phyloP scores from a whole-genome alignment of 1,140 invertebrate genomes.

The Heliconius eleuchia region DNA sequence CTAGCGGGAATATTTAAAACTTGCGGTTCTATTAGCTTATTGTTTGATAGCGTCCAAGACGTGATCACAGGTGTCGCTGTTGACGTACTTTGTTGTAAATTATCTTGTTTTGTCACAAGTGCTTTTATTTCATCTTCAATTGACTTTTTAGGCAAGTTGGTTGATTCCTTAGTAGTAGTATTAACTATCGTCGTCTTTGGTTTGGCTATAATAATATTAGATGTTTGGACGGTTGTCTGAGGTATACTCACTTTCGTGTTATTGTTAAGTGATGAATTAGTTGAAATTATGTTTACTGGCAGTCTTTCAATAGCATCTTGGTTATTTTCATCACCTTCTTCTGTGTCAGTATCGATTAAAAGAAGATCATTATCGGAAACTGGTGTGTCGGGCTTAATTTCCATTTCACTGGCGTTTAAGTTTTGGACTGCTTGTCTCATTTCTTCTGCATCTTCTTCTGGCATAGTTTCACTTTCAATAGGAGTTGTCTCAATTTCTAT shows the following conservation, averaged over 20 bases:
- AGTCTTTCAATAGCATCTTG: constrained; percentile 69
- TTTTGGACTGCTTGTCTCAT: constrained; percentile 90
- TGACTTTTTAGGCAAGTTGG: constrained; percentile 38
- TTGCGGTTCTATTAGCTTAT: constrained; percentile 70
- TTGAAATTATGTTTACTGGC: constrained; percentile 68
- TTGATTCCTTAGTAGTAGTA: constrained; percentile 47
- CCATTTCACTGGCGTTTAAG: constrained; percentile 86
- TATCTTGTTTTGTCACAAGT: constrained; percentile 72
- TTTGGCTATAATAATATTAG: constrained; percentile 53
- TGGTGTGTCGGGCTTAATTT: constrained; percentile 91
- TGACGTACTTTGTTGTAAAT: constrained; percentile 70
- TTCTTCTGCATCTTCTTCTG: constrained; percentile 88
- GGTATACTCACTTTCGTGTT: constrained; percentile 45
- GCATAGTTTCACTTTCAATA: constrained; percentile 80
- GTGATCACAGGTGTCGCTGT: constrained; percentile 82
- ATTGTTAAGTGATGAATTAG: constrained; percentile 58
- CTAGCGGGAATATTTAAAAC: constrained; percentile 61
- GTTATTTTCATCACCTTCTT: constrained; percentile 82
- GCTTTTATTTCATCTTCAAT: constrained; percentile 55
- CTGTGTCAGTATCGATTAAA: constrained; percentile 93
- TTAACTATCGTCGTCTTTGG: constrained; percentile 59
- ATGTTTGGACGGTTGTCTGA: constrained; percentile 43
- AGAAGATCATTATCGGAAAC: constrained; percentile 91
- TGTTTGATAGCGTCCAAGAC: constrained; percentile 74
- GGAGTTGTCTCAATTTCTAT: constrained; percentile 69